Evolutionary conservation across 2,113 vertebrate genomes (phyloP).

Genomic region (Brachyhypopomus gauderio): DNA sequence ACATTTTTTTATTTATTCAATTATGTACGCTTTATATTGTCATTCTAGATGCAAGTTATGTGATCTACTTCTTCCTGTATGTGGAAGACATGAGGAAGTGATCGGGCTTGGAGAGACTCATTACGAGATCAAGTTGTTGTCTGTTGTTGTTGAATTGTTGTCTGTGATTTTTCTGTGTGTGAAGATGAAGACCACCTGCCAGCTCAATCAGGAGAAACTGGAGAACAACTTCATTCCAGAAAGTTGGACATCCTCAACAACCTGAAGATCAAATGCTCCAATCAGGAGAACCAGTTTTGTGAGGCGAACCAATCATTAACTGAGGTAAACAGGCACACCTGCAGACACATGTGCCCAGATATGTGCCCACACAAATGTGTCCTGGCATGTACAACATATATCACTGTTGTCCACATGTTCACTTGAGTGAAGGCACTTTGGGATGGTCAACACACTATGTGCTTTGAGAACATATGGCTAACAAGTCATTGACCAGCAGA

Average conservation of each 20-base stretch:
- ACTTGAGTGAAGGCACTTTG: conserved; percentile 75
- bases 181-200: conserved; percentile 67
- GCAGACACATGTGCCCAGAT: conserved; percentile 1
- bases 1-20: no score
- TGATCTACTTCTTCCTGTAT: conserved; percentile 61
- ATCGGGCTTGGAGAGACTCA: not conserved
- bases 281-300: conserved; percentile 68
- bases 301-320: conserved; percentile 70
- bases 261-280: conserved; percentile 59
- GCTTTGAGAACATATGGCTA: conserved; percentile 78
- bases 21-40: no score
- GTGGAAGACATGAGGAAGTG: conserved; percentile 65
- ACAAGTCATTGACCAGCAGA: conserved; percentile 80
- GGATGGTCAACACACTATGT: conserved; percentile 57
- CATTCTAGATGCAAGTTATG: no score
- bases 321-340: conserved; percentile 70
- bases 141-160: no score
- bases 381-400: no score
- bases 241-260: conserved; percentile 69
- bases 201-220: conserved; percentile 81
- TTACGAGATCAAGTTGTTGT: not conserved
- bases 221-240: conserved; percentile 79
- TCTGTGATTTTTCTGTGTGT: not conserved
- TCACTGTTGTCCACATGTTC: conserved; percentile 1
- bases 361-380: not conserved